Evolutionary conservation across 2,797 vertebrate genomes (phyloP), one percentile per base, ranked within the genome.

Genomic region (Enteromius radiatus): DNA sequence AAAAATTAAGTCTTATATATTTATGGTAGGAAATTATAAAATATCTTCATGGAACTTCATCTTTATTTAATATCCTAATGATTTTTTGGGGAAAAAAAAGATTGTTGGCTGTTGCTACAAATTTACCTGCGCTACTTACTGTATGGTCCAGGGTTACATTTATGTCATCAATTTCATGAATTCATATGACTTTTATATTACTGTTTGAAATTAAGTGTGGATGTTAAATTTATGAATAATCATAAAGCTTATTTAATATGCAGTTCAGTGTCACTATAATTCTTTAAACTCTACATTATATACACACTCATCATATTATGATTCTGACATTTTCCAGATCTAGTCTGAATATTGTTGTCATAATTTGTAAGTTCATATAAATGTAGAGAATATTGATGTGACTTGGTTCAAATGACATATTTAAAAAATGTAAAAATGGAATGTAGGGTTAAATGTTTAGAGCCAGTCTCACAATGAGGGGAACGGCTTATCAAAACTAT

Each of bases 391-490:
- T 45, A 26, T 19, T 63, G 4, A 19, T 54, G 36, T 68, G 33
- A n/a, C 28, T 47, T 73, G 56, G 21, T 11, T 45, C 14, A 26
- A 17, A 78, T 38, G 4, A 33, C 28, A 10, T 36, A 74, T 36
- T n/a, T 52, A 10, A 33, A 43, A 49, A 52, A 73, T 14, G n/a
- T 36, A 4, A 49, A 21, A 63, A 3, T 49, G 41, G 17, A 73
- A 36, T 47, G 38, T 49, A 56, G 38, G 70, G 69, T 49, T 64
- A 74, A 74, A 81, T 64, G 6, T 63, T 81, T 38, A 43, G 17
- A 23, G 31, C 15, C 28, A 38, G 3, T 49, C 47, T 73, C 21
- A 61, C 10, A 21, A 4, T 64, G 14, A 67, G 80, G 15, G 33
- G 43, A 52, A 26, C n/a, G 38, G 5, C 52, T 83, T 68, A n/a